Evolutionary conservation across 2,113 vertebrate species (phyloP), one percentile per base, ranked within the genome.

Genomic region (Hippocampus abdominalis): DNA sequence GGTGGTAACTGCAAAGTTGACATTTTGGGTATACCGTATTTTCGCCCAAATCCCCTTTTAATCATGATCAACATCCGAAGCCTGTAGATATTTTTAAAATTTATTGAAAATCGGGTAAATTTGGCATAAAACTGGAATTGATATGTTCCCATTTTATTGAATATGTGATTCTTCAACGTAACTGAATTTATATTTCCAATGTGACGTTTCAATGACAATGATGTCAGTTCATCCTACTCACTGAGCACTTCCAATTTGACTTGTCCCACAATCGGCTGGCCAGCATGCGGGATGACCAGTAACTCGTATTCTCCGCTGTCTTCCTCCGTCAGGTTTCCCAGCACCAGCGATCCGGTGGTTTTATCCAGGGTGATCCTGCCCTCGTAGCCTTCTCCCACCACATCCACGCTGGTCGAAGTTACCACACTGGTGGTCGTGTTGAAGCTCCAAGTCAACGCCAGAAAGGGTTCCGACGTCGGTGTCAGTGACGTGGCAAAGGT

Each of bases 271-370:
- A 74, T 44, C 10, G 64, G 73, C 32, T 0, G 40, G 3, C 40
- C 79, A 27, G 42, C 73, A 0, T 46, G 0, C 8, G 74, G 69
- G 68, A 81, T 68, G 36, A 81, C 68, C 10, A 76, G 67, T 40
- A 79, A 16, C 27, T 79, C 74, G 29, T 84, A 84, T 48, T 76
- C 39, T 49, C 76, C 79, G 2, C 57, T 75, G 72, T 84, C 83
- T 25, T 64, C 53, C 59, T 71, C 72, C 0, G 70, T 75, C 70
- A 84, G 44, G 23, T 84, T 71, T 21, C 9, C 70, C 4, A 84
- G 72, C 40, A 75, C 54, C 77, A 79, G 64, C 32, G 74, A 75
- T 2, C 79, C 79, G 1, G 76, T 76, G 3, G 27, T 7, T 53
- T 63, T 81, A 48, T 81, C 54, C 46, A 84, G 46, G 4, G 10